phyloP scores from a whole-genome alignment of 1,140 invertebrate genomes.

The Physella acuta region DNA sequence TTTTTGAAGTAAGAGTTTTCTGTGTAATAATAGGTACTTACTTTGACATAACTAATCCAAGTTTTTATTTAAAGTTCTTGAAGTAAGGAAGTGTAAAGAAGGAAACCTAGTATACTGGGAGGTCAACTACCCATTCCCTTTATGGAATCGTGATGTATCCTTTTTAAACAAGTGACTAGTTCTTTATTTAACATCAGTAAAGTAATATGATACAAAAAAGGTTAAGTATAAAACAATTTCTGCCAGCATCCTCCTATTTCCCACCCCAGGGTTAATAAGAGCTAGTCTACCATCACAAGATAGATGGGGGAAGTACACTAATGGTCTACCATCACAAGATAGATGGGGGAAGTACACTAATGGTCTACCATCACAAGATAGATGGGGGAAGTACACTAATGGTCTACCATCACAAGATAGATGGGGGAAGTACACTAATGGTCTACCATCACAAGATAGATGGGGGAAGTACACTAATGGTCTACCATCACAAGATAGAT shows the following conservation, averaged over 20 bases:
- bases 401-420: too few species aligned
- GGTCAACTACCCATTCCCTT: slow-evolving; percentile 55
- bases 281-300: too few species aligned
- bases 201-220: background rate
- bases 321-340: too few species aligned
- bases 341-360: too few species aligned
- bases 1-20: background rate
- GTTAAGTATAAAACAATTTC: background rate
- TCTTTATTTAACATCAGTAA: background rate
- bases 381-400: too few species aligned
- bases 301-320: too few species aligned
- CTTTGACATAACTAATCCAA: background rate
- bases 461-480: too few species aligned
- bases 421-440: too few species aligned
- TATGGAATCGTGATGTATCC: slow-evolving; percentile 60
- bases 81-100: slow-evolving; percentile 39
- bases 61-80: slow-evolving; percentile 43
- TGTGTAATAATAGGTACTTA: background rate
- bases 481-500: too few species aligned
- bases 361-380: too few species aligned
- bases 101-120: slow-evolving; percentile 55
- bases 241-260: background rate
- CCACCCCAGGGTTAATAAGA: too few species aligned
- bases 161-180: slow-evolving; percentile 26
- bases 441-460: too few species aligned